A percentile compares a stretch with the other conserved stretches of the same genome.
phyloP scores from a whole-genome alignment of 1,140 invertebrate species.

The Mercenaria mercenaria region DNA sequence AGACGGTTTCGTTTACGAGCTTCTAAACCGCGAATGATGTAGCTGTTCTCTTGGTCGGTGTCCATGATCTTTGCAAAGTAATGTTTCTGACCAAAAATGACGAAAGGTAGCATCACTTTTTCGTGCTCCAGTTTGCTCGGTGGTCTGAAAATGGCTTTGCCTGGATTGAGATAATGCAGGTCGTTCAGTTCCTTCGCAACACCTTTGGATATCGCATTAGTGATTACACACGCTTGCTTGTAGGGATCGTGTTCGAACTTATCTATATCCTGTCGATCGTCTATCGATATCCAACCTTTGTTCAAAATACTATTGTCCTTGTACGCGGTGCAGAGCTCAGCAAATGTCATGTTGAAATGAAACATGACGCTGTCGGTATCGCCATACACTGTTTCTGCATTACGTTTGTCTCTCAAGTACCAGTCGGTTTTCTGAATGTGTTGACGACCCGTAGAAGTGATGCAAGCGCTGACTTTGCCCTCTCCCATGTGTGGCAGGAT shows the following conservation, averaged over 20 bases:
- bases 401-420: too few species aligned
- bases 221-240: background rate
- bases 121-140: too few species aligned
- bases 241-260: background rate
- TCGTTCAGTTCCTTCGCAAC: too few species aligned
- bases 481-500: background rate
- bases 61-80: too few species aligned
- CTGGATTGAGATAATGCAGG: too few species aligned
- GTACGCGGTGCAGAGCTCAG: background rate
- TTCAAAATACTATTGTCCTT: background rate
- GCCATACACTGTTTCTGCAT: background rate
- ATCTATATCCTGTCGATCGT: background rate
- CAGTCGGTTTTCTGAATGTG: background rate
- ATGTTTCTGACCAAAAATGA: too few species aligned
- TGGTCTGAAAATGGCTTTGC: too few species aligned
- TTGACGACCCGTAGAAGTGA: too few species aligned
- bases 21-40: background rate
- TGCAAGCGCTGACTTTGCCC: background rate
- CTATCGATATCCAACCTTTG: background rate
- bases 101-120: background rate
- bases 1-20: conserved; percentile 1
- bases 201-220: too few species aligned
- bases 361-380: conserved; percentile 4
- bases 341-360: background rate
- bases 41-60: too few species aligned